Evolutionary conservation across 2,113 vertebrate species (phyloP), one percentile per base, ranked within the genome.

Genomic region (Charina bottae): DNA sequence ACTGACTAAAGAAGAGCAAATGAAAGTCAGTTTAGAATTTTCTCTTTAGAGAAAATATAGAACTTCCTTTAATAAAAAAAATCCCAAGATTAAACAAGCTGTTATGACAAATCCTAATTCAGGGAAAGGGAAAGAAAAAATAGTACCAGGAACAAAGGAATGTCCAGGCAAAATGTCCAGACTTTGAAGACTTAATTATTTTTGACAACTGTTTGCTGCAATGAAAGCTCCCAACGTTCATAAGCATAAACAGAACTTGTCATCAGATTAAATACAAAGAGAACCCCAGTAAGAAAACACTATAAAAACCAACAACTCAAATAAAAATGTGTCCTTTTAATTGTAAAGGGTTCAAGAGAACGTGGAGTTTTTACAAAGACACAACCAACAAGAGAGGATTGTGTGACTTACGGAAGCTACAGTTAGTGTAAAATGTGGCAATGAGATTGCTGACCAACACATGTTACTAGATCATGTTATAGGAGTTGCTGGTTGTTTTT

Each of bases 11-110:
- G 95, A 96, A 95, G 93, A 95, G 93, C 96, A 95, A 94, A 95
- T 95, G 96, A 96, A 97, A 96, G 95, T 97, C 95, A 95, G 95
- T 89, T 95, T 95, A 90, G 95, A 96, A 96, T 96, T 95, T 78
- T 90, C 19, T 60, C 37, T 28, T 23, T 54, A 33, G 23, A 86
- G n/a, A 86, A 91, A 28, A 83, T 83, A 90, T 58, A 59, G 13
- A 58, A 55, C 13, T 26, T 46, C 23, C 26, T 83, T 33, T 42
- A 42, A 42, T 42, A 23, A 26, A 23, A 42, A 90, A 89, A 46
- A 49, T 7, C 4, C 49, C 26, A 84, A 84, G 12, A 17, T 2
- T 3, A 49, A 28, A 28, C 58, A 49, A 78, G 13, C 10, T 91
- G 46, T 86, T 62, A 19, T n/a, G 46, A 1, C 42, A 11, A 21